Evolutionary conservation across 1,140 invertebrate species (phyloP), one percentile per base, ranked within the genome.

Genomic region (Eriosoma lanigerum): DNA sequence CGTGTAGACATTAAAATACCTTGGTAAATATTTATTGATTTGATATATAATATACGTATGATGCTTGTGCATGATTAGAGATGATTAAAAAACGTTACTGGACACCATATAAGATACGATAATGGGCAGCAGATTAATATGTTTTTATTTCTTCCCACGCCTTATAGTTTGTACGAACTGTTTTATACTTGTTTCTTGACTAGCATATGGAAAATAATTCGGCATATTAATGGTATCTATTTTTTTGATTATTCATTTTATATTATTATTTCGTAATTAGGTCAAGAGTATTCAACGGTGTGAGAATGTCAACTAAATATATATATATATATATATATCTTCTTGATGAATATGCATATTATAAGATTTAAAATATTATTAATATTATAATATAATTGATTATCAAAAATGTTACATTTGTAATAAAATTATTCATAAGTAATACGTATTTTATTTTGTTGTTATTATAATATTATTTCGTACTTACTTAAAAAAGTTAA

Each of bases 61-160:
- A 29, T 48, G 24, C 24, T 19, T 17, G 24, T 19, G 48, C 48
- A 44, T 15, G 48, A 72, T 52, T 72, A 1, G 0, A 72, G 17
- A 24, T 72, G 68, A 72, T 72, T 72, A 72, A 72, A 72, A 72
- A 72, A 50, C 68, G 5, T 72, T 72, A 72, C 68, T 52, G 21
- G 68, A 29, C 68, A 72, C 8, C 3, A 38, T 38, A 38, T 38
- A 72, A 50, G 48, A 50, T 72, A 52, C 48, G 24, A 52, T 17
- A 29, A 52, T 17, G 46, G 21, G n/a, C 68, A 17, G 58, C 5
- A 1, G 24, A 50, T 9, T 70, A 10, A 50, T 70, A 29, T 72
- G 26, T 72, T n/a, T 24, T 50, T 26, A 52, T 50, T 52, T 50
- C 21, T 70, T 70, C 66, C 66, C 24, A 72, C 68, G 46, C 26